Base-by-base conservation (phyloP, 2,888 invertebrate species). In the Latrodectus elegans region DNA sequence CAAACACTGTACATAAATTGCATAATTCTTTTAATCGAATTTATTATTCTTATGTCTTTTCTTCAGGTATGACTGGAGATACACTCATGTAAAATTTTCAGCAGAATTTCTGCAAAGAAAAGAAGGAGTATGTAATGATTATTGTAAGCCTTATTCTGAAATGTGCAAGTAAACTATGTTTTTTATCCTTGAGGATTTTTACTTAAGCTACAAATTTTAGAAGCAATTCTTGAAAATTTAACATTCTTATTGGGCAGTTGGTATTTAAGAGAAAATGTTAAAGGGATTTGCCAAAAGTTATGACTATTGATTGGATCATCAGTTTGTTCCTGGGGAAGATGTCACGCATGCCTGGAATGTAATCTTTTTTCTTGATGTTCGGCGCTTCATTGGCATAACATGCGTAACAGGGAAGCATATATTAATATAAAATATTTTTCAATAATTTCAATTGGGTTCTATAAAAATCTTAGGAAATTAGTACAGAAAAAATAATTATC, bases 371-470 rank as follows among this genome's bases (percentile, higher is more conserved):
- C 87, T 90, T 68, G 91, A 91, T 11, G 89, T 91, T 11, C 91
- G 92, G 92, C 85, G 91, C 15, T 88, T 92, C n/a, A 87, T 91
- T 12, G 92, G 91, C 84, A 90, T 90, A n/a, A 91, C 92, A 1
- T 91, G 90, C 90, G 91, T 91, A 38, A 90, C 91, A 77, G 77
- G 89, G 89, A 81, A 53, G 52, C n/a, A 9, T 14, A 14, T 60
- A 60, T 15, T n/a, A n/a, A n/a, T n/a, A n/a, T n/a, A n/a, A n/a
- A 22, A n/a, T 52, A 74, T n/a, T n/a, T n/a, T n/a, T n/a, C n/a
- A n/a, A n/a, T n/a, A n/a, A n/a, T n/a, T n/a, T n/a, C n/a, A n/a
- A n/a, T n/a, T n/a, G n/a, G n/a, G n/a, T n/a, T n/a, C n/a, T n/a
- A n/a, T n/a, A n/a, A n/a, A n/a, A n/a, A n/a, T n/a, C n/a, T n/a